Conservation (phyloP, 1,140 invertebrate genomes). For the Drosophila erecta region DNA sequence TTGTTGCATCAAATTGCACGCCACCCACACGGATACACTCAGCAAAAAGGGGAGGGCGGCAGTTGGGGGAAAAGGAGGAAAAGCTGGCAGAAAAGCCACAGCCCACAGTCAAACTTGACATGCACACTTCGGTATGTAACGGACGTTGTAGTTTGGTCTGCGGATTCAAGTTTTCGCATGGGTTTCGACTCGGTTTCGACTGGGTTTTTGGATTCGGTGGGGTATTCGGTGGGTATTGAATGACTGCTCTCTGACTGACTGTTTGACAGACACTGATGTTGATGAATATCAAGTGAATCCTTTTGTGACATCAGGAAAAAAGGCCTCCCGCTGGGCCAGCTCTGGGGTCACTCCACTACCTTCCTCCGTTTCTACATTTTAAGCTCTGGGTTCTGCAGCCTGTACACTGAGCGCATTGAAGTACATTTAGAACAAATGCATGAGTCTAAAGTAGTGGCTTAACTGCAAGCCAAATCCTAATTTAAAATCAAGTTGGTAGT, state of each 20-base stretch:
- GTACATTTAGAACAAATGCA: too few relatives aligned
- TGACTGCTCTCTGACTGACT: conserved; percentile 71
- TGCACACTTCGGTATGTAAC: conserved; percentile 63
- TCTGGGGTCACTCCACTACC: conserved; percentile 15
- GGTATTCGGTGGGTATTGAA: conserved; percentile 64
- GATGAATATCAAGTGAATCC: conserved; percentile 85
- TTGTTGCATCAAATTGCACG: conserved; percentile 83
- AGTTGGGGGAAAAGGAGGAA: conserved; percentile 1
- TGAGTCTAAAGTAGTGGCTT: neutral
- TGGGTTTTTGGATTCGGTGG: conserved; percentile 4
- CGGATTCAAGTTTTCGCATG: conserved; percentile 29
- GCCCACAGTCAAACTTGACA: conserved; percentile 56
- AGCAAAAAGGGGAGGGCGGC: neutral
- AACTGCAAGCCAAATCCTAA: too few relatives aligned
- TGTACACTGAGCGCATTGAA: neutral
- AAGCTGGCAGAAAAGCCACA: conserved; percentile 21
- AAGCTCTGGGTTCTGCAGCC: conserved; percentile 3
- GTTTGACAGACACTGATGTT: conserved; percentile 84
- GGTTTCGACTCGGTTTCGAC: conserved; percentile 18
- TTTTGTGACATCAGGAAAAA: conserved; percentile 83
- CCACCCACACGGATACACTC: conserved; percentile 38
- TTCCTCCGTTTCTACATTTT: conserved; percentile 14
- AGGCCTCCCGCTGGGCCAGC: conserved; percentile 71
- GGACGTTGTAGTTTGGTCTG: conserved; percentile 60
- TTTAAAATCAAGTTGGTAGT: too few relatives aligned